These are phyloP conservation scores for Leptinotarsa tumamoca DNA, from an alignment of 2,888 invertebrate species.

Conservation along the genomic window DNA sequence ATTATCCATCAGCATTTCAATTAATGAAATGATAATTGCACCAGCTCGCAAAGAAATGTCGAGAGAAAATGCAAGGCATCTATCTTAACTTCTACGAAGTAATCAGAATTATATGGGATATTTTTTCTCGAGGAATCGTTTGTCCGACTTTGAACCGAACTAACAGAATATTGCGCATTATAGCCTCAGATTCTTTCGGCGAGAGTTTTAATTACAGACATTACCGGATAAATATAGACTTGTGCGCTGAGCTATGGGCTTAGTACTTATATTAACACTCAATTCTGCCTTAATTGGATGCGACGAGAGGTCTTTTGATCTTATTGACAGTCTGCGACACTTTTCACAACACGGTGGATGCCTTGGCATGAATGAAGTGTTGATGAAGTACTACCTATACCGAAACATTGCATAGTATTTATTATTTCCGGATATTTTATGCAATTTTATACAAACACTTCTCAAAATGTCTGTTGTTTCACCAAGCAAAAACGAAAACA, in stretches of 20 bases:
- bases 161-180: constrained; percentile 17
- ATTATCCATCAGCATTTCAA: constrained; percentile 44
- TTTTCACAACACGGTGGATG: neutral
- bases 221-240: constrained; percentile 13
- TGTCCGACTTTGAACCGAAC: constrained; percentile 5
- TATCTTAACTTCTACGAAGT: constrained; percentile 32
- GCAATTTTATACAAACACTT: too few species aligned
- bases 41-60: constrained; percentile 45
- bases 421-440: too few species aligned
- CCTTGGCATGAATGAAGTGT: neutral
- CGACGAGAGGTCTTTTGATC: constrained; percentile 16
- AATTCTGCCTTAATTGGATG: constrained; percentile 1
- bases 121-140: constrained; percentile 29
- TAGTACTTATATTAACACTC: constrained; percentile 4
- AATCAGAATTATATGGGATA: constrained; percentile 37
- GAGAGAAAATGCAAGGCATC: constrained; percentile 44
- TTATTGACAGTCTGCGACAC: neutral
- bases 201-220: constrained; percentile 14
- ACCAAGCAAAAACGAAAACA: too few species aligned
- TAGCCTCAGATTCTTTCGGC: constrained; percentile 7
- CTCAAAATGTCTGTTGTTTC: too few species aligned
- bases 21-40: constrained; percentile 54
- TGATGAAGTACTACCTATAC: neutral
- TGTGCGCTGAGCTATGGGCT: neutral
- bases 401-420: too few species aligned